Evolutionary conservation across 2,797 vertebrate species (phyloP), one percentile per base, ranked within the genome.

Genomic region (Cyclura pinguis): DNA sequence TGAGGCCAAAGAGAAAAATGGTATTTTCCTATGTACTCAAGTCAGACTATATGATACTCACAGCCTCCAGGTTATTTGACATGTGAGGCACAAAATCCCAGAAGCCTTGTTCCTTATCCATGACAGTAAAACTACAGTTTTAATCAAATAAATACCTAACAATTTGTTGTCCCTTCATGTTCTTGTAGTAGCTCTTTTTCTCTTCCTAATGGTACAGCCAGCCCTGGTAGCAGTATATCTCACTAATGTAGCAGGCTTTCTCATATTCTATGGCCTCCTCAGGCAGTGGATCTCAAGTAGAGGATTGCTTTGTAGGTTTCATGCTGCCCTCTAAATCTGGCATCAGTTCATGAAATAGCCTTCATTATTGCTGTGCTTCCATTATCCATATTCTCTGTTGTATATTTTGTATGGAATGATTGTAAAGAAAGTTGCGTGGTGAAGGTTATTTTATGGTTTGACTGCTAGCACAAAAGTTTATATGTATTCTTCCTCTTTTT

Each of bases 401-500:
- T 78, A 8, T 55, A n/a, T 78, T 50, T 67, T 52, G 42, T 50
- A 47, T 50, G 6, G 22, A 55, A 69, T 29, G 5, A 69, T 73
- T 86, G 55, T 69, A 74, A 38, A 77, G 72, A 50, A 67, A 38
- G 29, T 72, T 73, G 6, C 50, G 55, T 32, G 80, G 18, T 4
- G 86, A 69, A 78, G 73, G n/a, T 47, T 88, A 76, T 90, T 90
- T 83, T 87, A 76, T 42, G 24, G 22, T 29, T 64, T 87, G 81
- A 64, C 57, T 73, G 16, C 29, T 1, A 10, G 10, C 35, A 38
- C 9, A 4, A 38, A 86, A 9, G 8, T n/a, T 55, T 88, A 27
- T 86, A 84, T 24, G 3, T 62, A n/a, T 27, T 87, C 52, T 82
- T 1, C 57, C 18, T n/a, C 57, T 47, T 77, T 1, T 88, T 94